These are phyloP conservation scores for Sesia bembeciformis DNA, from an alignment of 2,888 invertebrate species.

Conservation along the genomic window DNA sequence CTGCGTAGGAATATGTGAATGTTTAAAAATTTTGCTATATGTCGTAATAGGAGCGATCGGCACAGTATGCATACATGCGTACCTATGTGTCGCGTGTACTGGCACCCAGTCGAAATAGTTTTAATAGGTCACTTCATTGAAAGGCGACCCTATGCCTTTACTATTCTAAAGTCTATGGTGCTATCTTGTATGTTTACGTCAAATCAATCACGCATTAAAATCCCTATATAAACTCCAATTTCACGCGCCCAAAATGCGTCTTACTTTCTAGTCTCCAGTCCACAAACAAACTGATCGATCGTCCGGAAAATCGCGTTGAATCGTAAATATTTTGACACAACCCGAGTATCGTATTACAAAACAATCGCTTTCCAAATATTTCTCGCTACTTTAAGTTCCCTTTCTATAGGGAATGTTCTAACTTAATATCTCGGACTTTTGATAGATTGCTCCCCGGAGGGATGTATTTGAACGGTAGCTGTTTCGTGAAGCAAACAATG, in stretches of 20 bases:
- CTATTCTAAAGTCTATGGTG: too few species aligned
- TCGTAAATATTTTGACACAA: slow-evolving; percentile 69
- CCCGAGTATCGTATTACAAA: slow-evolving; percentile 60
- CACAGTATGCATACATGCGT: too few species aligned
- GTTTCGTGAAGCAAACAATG: slow-evolving; percentile 27
- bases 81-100: too few species aligned
- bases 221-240: slow-evolving; percentile 57
- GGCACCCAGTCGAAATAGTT: too few species aligned
- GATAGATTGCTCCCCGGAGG: slow-evolving; percentile 65
- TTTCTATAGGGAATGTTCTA: slow-evolving; percentile 40
- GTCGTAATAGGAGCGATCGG: too few species aligned
- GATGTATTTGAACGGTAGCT: slow-evolving; percentile 42
- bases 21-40: too few species aligned
- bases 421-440: slow-evolving; percentile 54
- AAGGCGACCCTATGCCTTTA: not conserved
- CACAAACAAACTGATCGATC: slow-evolving; percentile 53
- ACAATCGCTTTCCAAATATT: slow-evolving; percentile 56
- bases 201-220: slow-evolving; percentile 13
- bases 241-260: slow-evolving; percentile 41
- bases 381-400: slow-evolving; percentile 16
- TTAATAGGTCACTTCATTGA: slow-evolving; percentile 6
- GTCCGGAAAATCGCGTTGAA: slow-evolving; percentile 57
- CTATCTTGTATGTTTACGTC: too few species aligned
- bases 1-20: too few species aligned
- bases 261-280: slow-evolving; percentile 26